Evolutionary conservation across 2,113 vertebrate genomes (phyloP).

Genomic region (Epinephelus fuscoguttatus): DNA sequence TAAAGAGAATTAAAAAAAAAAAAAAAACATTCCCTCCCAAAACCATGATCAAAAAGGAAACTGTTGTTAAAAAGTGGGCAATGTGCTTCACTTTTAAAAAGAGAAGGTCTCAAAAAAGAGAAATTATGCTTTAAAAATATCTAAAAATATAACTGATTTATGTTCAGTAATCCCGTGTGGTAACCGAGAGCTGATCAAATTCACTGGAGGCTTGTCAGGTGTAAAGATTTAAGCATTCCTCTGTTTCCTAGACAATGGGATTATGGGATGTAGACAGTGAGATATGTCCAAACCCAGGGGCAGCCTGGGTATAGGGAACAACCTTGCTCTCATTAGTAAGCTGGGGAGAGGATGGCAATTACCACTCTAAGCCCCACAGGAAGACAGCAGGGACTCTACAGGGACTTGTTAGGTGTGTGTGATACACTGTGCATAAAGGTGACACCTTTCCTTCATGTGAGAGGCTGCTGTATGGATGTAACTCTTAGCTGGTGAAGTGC

Average conservation of each 20-base stretch:
- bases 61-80: not conserved
- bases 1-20: not conserved
- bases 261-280: constrained; percentile 60
- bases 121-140: not conserved
- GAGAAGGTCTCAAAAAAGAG: not conserved
- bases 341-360: constrained; percentile 69
- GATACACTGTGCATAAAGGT: constrained; percentile 52
- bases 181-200: constrained; percentile 19
- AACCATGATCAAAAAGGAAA: not conserved
- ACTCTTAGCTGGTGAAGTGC: not conserved
- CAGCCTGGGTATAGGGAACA: constrained; percentile 40
- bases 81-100: not conserved
- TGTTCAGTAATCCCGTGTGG: constrained; percentile 31
- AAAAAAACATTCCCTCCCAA: not conserved
- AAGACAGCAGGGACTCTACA: constrained; percentile 45
- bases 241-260: constrained; percentile 66
- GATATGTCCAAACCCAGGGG: constrained; percentile 37
- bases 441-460: constrained; percentile 32
- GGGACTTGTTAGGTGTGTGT: constrained; percentile 70
- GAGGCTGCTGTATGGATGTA: constrained; percentile 11
- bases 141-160: constrained; percentile 11
- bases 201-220: constrained; percentile 35
- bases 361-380: constrained; percentile 59
- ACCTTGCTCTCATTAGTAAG: constrained; percentile 74
- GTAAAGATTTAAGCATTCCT: constrained; percentile 58